Evolutionary conservation across 1,140 invertebrate genomes (phyloP), one percentile per base, ranked within the genome.

Genomic region (Probaryconus sp.): DNA sequence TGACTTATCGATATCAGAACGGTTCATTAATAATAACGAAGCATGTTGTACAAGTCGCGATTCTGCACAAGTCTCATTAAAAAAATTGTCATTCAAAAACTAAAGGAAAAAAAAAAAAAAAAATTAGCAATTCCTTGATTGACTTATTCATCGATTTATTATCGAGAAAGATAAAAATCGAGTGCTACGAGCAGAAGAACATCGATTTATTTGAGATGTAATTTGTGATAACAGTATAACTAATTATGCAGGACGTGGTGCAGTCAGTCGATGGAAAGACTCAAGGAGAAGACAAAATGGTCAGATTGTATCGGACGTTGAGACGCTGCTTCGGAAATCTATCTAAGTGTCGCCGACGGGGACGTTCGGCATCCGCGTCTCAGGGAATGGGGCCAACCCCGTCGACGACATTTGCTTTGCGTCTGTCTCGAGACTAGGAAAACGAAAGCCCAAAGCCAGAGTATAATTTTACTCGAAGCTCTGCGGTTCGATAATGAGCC

Each of bases 401-500:
- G 50, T 51, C 30, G 53, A 16, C 43, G 16, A 11, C 33, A 40
- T 51, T 20, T 51, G 14, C 21, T 51, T 53, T 53, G 6, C 37
- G 33, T 60, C 10, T 7, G 6, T 24, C 7, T 24, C 21, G 14
- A 3, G 21, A n/a, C 2, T 13, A 24, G 21, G 10, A 3, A 21
- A 26, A 24, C 11, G n/a, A n/a, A n/a, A n/a, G 5, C 14, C 26
- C 2, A 48, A 65, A 65, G 56, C 16, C 26, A 6, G 11, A 20
- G 30, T 43, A 51, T 67, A 61, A 67, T 73, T 67, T 18, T 30
- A 60, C 18, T 33, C 26, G 50, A n/a, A n/a, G n/a, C n/a, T n/a
- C n/a, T n/a, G n/a, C n/a, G 13, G 26, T 43, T 51, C 13, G 43
- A 61, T 70, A 58, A 71, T 64, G 43, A 71, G 51, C 58, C 68